Conservation (phyloP, 2,113 vertebrate species). For the Phyllopteryx taeniolatus region DNA sequence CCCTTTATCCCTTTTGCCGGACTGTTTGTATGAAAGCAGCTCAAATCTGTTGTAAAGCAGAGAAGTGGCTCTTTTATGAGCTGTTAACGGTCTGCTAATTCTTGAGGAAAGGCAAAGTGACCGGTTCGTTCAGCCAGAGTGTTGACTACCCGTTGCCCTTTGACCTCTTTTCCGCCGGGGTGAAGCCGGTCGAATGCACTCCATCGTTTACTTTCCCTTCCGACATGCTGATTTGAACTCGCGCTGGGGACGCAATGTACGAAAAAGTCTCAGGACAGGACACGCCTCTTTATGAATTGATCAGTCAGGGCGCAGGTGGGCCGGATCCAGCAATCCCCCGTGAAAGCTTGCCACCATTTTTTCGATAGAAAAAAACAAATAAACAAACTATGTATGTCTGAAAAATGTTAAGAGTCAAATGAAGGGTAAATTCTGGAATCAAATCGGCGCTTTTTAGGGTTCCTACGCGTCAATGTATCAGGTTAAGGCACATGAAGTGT, state of each 20-base stretch:
- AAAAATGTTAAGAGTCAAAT: too few relatives aligned
- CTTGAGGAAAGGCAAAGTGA: constrained; percentile 64
- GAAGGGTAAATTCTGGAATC: too few relatives aligned
- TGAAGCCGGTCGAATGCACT: constrained; percentile 21
- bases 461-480: too few relatives aligned
- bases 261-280: neutral
- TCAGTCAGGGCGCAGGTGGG: too few relatives aligned
- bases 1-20: constrained; percentile 12
- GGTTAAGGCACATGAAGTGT: too few relatives aligned
- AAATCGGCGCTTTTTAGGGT: too few relatives aligned
- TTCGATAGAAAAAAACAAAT: too few relatives aligned
- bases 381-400: too few relatives aligned
- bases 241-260: neutral
- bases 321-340: too few relatives aligned
- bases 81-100: constrained; percentile 74
- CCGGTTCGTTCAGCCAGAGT: constrained; percentile 52
- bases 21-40: constrained; percentile 52
- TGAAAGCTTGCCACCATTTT: too few relatives aligned
- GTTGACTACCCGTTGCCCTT: constrained; percentile 64
- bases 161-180: constrained; percentile 44
- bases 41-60: constrained; percentile 60
- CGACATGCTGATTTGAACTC: constrained; percentile 9
- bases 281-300: too few relatives aligned
- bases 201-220: constrained; percentile 34
- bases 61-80: constrained; percentile 64